Base-by-base conservation (phyloP, 2,888 invertebrate genomes). In the Caenorhabditis becei region DNA sequence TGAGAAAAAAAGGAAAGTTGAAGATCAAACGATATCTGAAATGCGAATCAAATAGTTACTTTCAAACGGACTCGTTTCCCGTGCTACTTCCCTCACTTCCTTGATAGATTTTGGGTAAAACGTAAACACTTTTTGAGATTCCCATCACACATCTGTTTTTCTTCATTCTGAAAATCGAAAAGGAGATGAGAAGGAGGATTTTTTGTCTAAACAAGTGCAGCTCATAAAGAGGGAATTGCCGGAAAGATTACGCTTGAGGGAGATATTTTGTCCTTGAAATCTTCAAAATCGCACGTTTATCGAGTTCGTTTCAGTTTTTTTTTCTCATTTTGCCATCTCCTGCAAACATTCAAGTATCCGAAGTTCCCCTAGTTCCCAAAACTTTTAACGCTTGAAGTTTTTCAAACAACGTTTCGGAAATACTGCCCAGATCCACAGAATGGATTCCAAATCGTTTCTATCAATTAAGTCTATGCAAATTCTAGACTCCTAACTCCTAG, bases 1-100 rank as follows among this genome's bases (percentile, higher is more conserved):
- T n/a, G n/a, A n/a, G n/a, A n/a, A n/a, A n/a, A n/a, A n/a, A n/a
- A n/a, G n/a, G n/a, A n/a, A n/a, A 51, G 69, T 58, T 44, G 32
- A 54, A 71, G 71, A 71, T 71, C 44, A 62, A 54, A 18, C 20
- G 26, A 63, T 71, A 71, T 62, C 62, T 71, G 54, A 71, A 62
- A 63, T 51, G 49, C 51, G 59, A 71, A 71, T 71, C 71, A 71
- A 71, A 71, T 71, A 71, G 71, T 71, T 70, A 37, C 70, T 53
- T 49, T 58, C 58, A 44, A n/a, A 28, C 53, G 37, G 49, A 53
- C 71, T 63, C 62, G 62, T 62, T 62, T 62, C 71, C 62, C 24
- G 23, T 28, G 23, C 41, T 59, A 41, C 59, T 14, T 41, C 20
- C 11, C 51, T 53, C 51, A 41, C 41, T 41, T 41, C 32, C 11